Evolutionary conservation across 2,797 vertebrate genomes (phyloP), one percentile per base, ranked within the genome.

Genomic region (Pteronotus mesoamericanus): DNA sequence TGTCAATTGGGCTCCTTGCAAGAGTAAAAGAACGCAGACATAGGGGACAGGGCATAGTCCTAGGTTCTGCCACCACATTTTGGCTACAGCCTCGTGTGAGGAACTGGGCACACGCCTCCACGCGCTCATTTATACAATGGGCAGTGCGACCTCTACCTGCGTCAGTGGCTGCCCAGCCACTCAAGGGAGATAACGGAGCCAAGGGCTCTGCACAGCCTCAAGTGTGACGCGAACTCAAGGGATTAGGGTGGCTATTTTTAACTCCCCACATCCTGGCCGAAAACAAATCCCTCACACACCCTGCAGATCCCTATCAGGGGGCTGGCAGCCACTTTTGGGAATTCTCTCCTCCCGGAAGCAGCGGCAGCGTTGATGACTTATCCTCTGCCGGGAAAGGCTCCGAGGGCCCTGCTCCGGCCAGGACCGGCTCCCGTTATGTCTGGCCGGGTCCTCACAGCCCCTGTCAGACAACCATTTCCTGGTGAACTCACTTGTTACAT

Each of bases 241-340:
- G 97, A 97, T 95, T 68, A 91, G 69, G 16, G 34, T 14, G 75
- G 77, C 97, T 98, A 98, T 98, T 98, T 98, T 98, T 98, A 98
- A 96, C 96, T 95, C 79, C 77, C 94, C 96, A 96, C 96, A 97
- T 97, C 97, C 97, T 97, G 97, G 91, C 96, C 59, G 9, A 95
- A 96, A 96, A 97, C 96, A 97, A 95, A 96, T 86, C 95, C 94
- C 82, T 94, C 96, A 95, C 96, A 97, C 94, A 75, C 96, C 97
- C 88, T 57, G 72, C 89, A 89, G 97, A 96, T 97, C 90, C 88
- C 92, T 95, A 94, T 95, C 94, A n/a, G 59, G 86, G 91, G 94
- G 42, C 72, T 64, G 72, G 92, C 39, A 18, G 86, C n/a, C 91
- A 69, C 91, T 37, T 96, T 96, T 61, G 94, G 96, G 96, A 97